These are phyloP conservation scores for Aricia artaxerxes DNA, from an alignment of 2,888 invertebrate species.

Conservation along the genomic window DNA sequence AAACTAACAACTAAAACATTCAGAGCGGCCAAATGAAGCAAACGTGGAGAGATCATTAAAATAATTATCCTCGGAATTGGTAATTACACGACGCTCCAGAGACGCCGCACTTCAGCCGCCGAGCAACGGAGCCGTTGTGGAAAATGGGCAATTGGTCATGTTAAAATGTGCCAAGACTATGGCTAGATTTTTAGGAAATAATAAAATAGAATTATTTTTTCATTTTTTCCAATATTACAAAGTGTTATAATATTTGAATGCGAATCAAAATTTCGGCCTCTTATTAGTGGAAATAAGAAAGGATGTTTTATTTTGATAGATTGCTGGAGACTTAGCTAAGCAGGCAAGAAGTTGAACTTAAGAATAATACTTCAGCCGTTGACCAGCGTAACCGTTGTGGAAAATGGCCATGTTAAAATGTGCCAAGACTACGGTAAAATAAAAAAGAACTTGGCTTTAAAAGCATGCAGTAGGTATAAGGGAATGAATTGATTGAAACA, in stretches of 20 bases:
- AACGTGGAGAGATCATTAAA: not conserved
- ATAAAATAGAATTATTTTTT: no score
- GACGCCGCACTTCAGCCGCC: conserved; percentile 7
- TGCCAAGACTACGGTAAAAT: not conserved
- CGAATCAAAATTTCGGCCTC: no score
- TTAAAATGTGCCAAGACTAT: not conserved
- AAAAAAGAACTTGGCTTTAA: not conserved
- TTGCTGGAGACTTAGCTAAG: no score
- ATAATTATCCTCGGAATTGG: conserved; percentile 17
- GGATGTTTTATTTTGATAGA: no score
- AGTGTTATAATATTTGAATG: no score
- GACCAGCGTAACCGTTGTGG: not conserved
- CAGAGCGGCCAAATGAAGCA: not conserved
- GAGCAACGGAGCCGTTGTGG: not conserved
- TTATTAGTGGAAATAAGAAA: no score
- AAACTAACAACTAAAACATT: conserved; percentile 6
- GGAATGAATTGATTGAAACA: not conserved
- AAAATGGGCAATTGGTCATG: not conserved
- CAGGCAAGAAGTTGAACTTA: no score
- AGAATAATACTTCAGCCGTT: not conserved
- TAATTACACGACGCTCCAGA: not conserved
- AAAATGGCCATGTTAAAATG: not conserved
- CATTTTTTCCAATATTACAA: no score
- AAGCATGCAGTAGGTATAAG: no score
- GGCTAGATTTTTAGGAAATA: not conserved